Conservation (phyloP, 2,888 invertebrate genomes). For the Sphecodes monilicornis region DNA sequence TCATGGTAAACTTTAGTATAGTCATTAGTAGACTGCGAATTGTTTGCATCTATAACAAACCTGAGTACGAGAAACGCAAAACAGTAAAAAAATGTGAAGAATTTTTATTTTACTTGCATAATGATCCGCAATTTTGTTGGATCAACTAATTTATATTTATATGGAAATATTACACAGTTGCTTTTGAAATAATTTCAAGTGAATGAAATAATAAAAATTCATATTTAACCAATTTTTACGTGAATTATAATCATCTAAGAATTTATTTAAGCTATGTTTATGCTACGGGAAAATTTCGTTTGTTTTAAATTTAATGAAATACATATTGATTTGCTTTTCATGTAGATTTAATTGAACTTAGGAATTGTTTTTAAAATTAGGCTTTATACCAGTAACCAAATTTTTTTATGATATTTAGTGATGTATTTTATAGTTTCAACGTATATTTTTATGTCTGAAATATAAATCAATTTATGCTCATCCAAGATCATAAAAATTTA, state of each 20-base stretch:
- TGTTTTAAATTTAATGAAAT: not conserved
- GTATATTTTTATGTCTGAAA: too few species aligned
- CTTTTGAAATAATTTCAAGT: not conserved
- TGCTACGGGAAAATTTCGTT: not conserved
- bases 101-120: not conserved
- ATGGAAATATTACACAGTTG: not conserved
- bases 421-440: too few species aligned
- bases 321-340: not conserved
- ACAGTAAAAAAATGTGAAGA: too few species aligned
- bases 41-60: too few species aligned
- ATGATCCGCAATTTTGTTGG: not conserved
- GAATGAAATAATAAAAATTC: not conserved
- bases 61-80: too few species aligned
- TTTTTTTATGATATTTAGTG: not conserved
- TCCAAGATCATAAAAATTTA: too few species aligned
- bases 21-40: too few species aligned
- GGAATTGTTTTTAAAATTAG: too few species aligned
- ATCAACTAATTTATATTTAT: not conserved
- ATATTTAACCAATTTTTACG: not conserved
- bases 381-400: too few species aligned
- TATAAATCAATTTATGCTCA: too few species aligned
- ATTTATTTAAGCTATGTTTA: not conserved
- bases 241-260: not conserved
- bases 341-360: not conserved
- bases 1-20: too few species aligned